Evolutionary conservation across 2,797 vertebrate genomes (phyloP), one percentile per base, ranked within the genome.

Genomic region (Sphaeramia orbicularis): DNA sequence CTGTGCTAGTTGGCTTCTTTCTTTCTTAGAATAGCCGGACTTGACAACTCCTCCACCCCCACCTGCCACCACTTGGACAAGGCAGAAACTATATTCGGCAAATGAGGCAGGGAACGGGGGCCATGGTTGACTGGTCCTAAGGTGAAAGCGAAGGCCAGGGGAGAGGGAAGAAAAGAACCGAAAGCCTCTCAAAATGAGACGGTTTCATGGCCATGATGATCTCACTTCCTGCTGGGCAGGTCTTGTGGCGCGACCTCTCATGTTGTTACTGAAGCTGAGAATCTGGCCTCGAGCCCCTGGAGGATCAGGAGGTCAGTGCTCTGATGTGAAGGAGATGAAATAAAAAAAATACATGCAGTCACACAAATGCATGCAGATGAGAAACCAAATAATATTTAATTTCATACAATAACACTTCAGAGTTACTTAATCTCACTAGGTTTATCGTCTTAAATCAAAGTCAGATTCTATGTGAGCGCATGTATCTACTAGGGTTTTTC

Each of bases 61-160:
- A 77, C 69, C 76, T 84, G 84, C 78, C 86, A 86, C 81, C 61
- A 38, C 57, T 80, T 43, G 61, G 71, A 86, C 81, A 89, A 82
- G 86, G 70, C 71, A 77, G 78, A 77, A 78, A 87, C 83, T 91
- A 83, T 89, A 83, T 80, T 89, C 43, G 30, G 78, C 66, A 87
- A 89, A 90, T 90, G 89, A 90, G 81, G 63, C 89, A 78, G 82
- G 68, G 68, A 88, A 64, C 55, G 11, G 53, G 61, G 67, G 69
- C 76, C 55, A 81, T 50, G 86, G 75, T 79, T 84, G 86, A 83
- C 71, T 86, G 83, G 65, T 75, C 72, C 53, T 58, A 58, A 73
- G 71, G 80, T 78, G 53, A 70, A 83, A 83, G 79, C 41, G 12
- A 71, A 78, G 82, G 71, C 81, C 54, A 47, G 41, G 50, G 69